A percentile compares a stretch with the other conserved stretches of the same genome.
Evolutionary conservation across 2,113 vertebrate genomes (phyloP).

Genomic region (Dipodomys merriami): DNA sequence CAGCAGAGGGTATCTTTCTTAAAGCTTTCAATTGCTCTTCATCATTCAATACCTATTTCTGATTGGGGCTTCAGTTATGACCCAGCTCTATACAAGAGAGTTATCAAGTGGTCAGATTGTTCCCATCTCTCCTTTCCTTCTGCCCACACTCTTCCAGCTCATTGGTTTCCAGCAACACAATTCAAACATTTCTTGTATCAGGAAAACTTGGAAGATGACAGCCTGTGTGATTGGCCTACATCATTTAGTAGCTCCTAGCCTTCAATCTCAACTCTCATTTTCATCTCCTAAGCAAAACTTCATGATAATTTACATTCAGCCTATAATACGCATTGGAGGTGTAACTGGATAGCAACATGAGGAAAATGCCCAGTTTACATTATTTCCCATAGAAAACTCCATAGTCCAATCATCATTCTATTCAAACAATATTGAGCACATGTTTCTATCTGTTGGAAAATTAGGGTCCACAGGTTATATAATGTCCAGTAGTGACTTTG

Average conservation of each 20-base stretch:
- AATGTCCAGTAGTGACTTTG: not conserved
- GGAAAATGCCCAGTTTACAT: not conserved
- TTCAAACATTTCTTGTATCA: not conserved
- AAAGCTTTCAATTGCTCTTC: not conserved
- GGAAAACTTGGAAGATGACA: not conserved
- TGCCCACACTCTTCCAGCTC: not conserved
- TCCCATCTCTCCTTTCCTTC: not conserved
- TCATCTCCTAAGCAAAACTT: not conserved
- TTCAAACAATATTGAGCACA: not conserved
- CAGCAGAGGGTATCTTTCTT: slow-evolving; percentile 36
- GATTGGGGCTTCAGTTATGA: not conserved
- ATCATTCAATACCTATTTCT: rapidly evolving
- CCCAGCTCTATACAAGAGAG: not conserved
- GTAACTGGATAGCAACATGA: not conserved
- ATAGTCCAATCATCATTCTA: not conserved
- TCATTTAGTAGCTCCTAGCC: not conserved
- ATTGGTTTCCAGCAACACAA: not conserved
- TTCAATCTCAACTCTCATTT: not conserved
- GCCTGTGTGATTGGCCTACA: not conserved
- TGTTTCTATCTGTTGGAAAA: not conserved
- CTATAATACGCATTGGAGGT: not conserved
- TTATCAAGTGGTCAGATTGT: rapidly evolving
- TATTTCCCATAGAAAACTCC: not conserved
- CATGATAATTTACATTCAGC: rapidly evolving
- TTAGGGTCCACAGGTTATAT: not conserved